Evolutionary conservation across 2,113 vertebrate species (phyloP).

Genomic region (Stigmatopora nigra): DNA sequence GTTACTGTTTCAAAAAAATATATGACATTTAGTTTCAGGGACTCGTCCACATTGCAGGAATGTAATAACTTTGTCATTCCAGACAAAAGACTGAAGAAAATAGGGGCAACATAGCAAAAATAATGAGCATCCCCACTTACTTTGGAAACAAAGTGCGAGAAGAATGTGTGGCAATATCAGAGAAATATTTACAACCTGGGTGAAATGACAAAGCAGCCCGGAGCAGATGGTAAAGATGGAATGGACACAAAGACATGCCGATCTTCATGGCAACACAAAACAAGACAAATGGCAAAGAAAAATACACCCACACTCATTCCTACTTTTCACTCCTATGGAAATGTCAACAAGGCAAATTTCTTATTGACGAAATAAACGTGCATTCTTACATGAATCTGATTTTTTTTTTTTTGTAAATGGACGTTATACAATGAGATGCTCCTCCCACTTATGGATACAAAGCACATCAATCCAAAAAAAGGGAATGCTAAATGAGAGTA

Average conservation of each 20-base stretch:
- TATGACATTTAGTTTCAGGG: too few relatives aligned
- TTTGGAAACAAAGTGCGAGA: slow-evolving; percentile 29
- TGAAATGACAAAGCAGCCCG: slow-evolving; percentile 31
- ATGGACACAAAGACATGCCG: slow-evolving; percentile 38
- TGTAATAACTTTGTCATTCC: slow-evolving; percentile 12
- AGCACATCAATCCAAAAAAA: slow-evolving; percentile 7
- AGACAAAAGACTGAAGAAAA: slow-evolving; percentile 3
- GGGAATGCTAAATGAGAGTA: slow-evolving; percentile 19
- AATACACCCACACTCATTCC: slow-evolving; percentile 31
- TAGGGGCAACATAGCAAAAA: slow-evolving; percentile 7
- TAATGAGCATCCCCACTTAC: not conserved
- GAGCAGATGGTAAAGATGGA: slow-evolving; percentile 52
- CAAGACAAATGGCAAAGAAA: slow-evolving; percentile 44
- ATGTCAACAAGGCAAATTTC: slow-evolving; percentile 19
- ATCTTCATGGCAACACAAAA: slow-evolving; percentile 41
- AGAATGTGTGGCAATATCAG: slow-evolving; percentile 17
- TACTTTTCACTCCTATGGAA: slow-evolving; percentile 38
- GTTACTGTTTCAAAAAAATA: too few relatives aligned
- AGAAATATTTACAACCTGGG: slow-evolving; percentile 26
- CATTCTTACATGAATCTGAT: not conserved
- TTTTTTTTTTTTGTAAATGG: too few relatives aligned
- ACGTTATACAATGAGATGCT: too few relatives aligned
- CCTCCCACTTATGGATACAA: slow-evolving; percentile 11
- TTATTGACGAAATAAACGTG: slow-evolving; percentile 44
- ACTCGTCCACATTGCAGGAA: not conserved